Conservation (phyloP, 1,140 invertebrate genomes). For the Temnothorax longispinosus region DNA sequence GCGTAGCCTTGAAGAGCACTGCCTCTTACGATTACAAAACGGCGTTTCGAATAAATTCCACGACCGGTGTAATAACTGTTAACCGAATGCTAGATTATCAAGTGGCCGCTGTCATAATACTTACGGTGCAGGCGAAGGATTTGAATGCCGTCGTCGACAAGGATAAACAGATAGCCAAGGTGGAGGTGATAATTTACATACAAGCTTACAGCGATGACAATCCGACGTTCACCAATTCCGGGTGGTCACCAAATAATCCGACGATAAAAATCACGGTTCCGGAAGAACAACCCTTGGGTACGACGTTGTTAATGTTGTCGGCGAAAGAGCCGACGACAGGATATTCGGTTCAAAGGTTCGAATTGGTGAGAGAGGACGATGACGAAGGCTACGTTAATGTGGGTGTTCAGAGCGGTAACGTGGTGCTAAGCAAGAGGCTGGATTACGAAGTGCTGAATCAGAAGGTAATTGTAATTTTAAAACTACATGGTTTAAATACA, state of each 20-base stretch:
- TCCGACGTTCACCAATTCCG: slow-evolving; percentile 90
- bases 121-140: slow-evolving; percentile 91
- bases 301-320: slow-evolving; percentile 90
- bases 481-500: background rate
- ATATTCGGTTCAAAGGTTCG: slow-evolving; percentile 88
- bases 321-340: slow-evolving; percentile 91
- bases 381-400: slow-evolving; percentile 86
- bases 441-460: slow-evolving; percentile 91
- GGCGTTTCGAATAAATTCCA: slow-evolving; percentile 90
- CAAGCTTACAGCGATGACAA: slow-evolving; percentile 93
- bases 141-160: slow-evolving; percentile 89
- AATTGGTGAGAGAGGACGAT: slow-evolving; percentile 83
- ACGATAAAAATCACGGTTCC: slow-evolving; percentile 89
- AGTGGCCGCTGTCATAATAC: slow-evolving; percentile 91
- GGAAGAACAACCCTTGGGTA: slow-evolving; percentile 92
- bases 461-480: slow-evolving; percentile 84
- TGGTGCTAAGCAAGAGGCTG: slow-evolving; percentile 90
- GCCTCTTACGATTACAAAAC: slow-evolving; percentile 89
- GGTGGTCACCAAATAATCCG: slow-evolving; percentile 89
- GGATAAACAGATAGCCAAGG: slow-evolving; percentile 88
- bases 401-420: slow-evolving; percentile 89
- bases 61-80: slow-evolving; percentile 90
- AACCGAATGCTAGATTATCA: slow-evolving; percentile 92
- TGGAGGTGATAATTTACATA: slow-evolving; percentile 92
- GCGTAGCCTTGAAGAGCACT: slow-evolving; percentile 88